These are phyloP conservation scores for Nycteola revayana DNA, from an alignment of 2,888 invertebrate genomes.

Conservation along the genomic window DNA sequence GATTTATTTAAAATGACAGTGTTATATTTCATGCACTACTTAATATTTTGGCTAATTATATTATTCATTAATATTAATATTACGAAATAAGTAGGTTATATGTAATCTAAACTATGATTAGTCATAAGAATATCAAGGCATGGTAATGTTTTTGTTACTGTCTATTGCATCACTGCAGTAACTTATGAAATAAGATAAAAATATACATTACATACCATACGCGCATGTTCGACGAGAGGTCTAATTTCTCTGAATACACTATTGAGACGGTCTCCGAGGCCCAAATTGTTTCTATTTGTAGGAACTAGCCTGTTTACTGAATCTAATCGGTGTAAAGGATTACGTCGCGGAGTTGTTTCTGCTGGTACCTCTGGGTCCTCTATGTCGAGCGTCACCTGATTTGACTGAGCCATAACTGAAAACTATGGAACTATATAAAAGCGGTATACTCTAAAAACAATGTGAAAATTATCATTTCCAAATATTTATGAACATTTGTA, in stretches of 20 bases:
- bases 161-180: conserved; percentile 30
- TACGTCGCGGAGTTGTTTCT: conserved; percentile 52
- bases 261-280: conserved; percentile 69
- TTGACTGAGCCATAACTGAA: conserved; percentile 61
- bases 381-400: conserved; percentile 70
- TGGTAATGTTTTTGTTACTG: conserved; percentile 13
- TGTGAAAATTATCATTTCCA: conserved; percentile 32
- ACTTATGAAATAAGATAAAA: background rate
- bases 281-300: conserved; percentile 58
- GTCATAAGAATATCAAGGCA: conserved; percentile 10
- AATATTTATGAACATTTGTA: conserved; percentile 29
- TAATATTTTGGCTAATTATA: too few relatives aligned
- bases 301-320: conserved; percentile 53
- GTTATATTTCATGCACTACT: too few relatives aligned
- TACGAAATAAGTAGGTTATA: too few relatives aligned
- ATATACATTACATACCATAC: conserved; percentile 59
- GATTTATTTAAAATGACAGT: background rate
- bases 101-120: background rate
- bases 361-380: conserved; percentile 59
- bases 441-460: conserved; percentile 9
- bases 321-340: conserved; percentile 58
- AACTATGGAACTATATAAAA: conserved; percentile 25
- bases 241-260: conserved; percentile 83
- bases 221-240: conserved; percentile 84
- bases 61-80: too few relatives aligned